Percentiles rank a stretch among this genome's conserved stretches.
Conservation (phyloP, 2,888 invertebrate species). For the Tetragonisca angustula region DNA sequence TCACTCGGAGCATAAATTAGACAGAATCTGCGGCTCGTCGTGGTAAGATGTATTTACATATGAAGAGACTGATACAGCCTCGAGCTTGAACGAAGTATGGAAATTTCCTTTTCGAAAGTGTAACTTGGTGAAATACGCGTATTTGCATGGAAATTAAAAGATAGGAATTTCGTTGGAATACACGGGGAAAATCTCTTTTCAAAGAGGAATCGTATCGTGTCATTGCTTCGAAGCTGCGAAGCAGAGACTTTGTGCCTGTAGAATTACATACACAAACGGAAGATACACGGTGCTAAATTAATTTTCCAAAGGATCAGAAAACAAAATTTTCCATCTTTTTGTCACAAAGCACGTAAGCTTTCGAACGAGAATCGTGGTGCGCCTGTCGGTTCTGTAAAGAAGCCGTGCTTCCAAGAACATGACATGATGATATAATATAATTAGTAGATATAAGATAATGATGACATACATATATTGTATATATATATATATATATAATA, state of each 20-base stretch:
- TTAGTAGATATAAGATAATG: too few species aligned
- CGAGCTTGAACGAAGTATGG: neutral
- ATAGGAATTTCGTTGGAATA: neutral
- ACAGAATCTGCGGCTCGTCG: too few species aligned
- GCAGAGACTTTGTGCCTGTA: neutral
- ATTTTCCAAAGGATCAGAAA: neutral
- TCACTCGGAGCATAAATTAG: neutral
- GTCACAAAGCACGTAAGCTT: neutral
- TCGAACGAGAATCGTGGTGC: neutral
- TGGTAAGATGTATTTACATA: constrained; percentile 2
- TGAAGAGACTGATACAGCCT: neutral
- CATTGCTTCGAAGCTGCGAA: neutral
- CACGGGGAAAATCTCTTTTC: neutral
- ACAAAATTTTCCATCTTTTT: too few species aligned
- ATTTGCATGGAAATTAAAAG: constrained; percentile 9
- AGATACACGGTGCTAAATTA: neutral
- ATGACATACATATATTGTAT: too few species aligned
- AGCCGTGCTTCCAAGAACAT: too few species aligned
- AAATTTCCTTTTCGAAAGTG: neutral
- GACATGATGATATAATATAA: too few species aligned
- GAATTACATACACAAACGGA: neutral
- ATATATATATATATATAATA: too few species aligned
- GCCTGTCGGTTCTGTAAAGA: neutral
- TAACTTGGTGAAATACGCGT: neutral
- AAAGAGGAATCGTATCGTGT: neutral